Base-by-base conservation (phyloP, 64 coral and sea anemone genomes). In the Catalaphyllia jardinei region DNA sequence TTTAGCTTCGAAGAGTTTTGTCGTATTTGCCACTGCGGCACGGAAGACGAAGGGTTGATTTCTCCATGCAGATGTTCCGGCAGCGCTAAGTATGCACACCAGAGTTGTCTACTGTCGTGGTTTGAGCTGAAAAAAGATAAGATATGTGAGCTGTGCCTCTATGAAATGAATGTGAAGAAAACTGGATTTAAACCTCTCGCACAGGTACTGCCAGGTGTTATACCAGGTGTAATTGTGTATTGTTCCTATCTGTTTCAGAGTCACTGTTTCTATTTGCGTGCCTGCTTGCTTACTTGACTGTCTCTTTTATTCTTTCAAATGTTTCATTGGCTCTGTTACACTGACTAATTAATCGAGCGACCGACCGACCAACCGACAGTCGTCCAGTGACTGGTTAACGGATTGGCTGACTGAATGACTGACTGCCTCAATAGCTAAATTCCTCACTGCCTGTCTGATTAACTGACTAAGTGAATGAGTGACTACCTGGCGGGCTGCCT, bases 81-180 rank as follows among this genome's bases (percentile, higher is more conserved):
- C 20, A 90, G 76, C 8, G 38, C 88, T 1, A 67, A 90, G 22
- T 90, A 71, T 67, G 88, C 69, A 0, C 88, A 90, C 52, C 76
- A 81, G 71, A 90, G 88, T 28, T 90, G 88, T 16, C n/a, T 90
- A 31, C 31, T 90, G 60, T 52, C 64, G 1, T 90, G 88, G 88
- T 81, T 90, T 60, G 77, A 72, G 10, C 78, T 16, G 42, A 90
- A 90, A 30, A 52, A 81, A 35, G 59, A 90, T 60, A 90, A 74
- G 30, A 90, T 60, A 9, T 90, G 88, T 35, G 88, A 90, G 25
- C 77, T 90, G 7, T 90, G 88, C 55, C 42, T 90, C 1, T 90
- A 81, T 35, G 67, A 90, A 61, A 78, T 90, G 4, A 73, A 42
- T 57, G 33, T 90, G 17, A 79, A 80, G 24, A 46, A 29, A 72